These are phyloP conservation scores for Brachyopa scutellaris DNA, from an alignment of 2,888 invertebrate species.

Conservation along the genomic window DNA sequence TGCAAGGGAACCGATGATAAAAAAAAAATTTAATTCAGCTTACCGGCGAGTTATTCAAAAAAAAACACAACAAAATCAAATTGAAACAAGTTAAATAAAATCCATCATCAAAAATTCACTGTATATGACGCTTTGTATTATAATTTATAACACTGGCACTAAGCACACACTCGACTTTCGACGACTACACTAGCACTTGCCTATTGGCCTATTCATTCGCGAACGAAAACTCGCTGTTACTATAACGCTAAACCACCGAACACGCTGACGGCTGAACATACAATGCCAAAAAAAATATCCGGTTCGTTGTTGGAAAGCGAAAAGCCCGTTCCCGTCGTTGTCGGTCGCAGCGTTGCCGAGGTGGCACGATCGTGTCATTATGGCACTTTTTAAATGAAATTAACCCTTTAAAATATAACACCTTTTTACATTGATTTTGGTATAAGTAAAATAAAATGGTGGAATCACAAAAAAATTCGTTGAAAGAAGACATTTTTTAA, in stretches of 20 bases:
- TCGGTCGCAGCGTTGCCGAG: too few relatives aligned
- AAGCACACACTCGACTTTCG: slow-evolving; percentile 9
- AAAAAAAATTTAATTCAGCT: background rate
- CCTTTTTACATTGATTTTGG: too few relatives aligned
- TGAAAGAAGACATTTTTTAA: too few relatives aligned
- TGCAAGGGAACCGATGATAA: background rate
- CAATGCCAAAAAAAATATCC: slow-evolving; percentile 65
- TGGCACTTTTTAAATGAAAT: too few relatives aligned
- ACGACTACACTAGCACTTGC: slow-evolving; percentile 14
- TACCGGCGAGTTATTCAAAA: background rate
- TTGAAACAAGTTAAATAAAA: slow-evolving; percentile 33
- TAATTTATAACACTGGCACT: background rate
- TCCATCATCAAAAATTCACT: slow-evolving; percentile 26
- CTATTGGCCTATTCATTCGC: slow-evolving; percentile 32
- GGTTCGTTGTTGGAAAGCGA: slow-evolving; percentile 42
- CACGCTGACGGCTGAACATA: slow-evolving; percentile 69
- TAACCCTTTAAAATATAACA: too few relatives aligned
- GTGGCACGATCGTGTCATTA: too few relatives aligned
- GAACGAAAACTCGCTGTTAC: slow-evolving; percentile 53
- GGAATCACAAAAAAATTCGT: too few relatives aligned
- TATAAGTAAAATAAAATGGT: too few relatives aligned
- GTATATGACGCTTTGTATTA: slow-evolving; percentile 5
- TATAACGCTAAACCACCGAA: too few relatives aligned
- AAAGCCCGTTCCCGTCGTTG: slow-evolving; percentile 4
- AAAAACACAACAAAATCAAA: background rate